Percentiles rank a stretch among this genome's conserved stretches.
Evolutionary conservation across 2,888 invertebrate species (phyloP).

Genomic region (Aspidiotus destructor): DNA sequence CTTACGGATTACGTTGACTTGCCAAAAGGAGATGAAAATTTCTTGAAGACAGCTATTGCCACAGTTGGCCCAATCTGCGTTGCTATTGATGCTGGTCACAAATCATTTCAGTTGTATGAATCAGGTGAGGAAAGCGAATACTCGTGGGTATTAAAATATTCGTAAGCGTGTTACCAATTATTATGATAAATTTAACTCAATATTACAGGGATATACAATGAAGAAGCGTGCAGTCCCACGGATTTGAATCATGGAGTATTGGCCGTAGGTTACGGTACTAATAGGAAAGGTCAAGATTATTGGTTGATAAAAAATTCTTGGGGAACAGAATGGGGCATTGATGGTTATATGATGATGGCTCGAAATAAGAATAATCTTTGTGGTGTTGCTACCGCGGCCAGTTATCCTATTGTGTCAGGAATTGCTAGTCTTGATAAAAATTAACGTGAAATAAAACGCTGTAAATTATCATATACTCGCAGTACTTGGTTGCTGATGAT

Average conservation of each 20-base stretch:
- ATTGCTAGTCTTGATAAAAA: neutral
- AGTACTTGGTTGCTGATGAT: too few species aligned
- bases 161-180: neutral
- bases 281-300: constrained; percentile 55
- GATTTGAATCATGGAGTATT: constrained; percentile 77
- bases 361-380: constrained; percentile 76
- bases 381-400: constrained; percentile 71
- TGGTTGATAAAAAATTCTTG: constrained; percentile 86
- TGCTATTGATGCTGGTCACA: constrained; percentile 79
- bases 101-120: constrained; percentile 76
- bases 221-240: constrained; percentile 58
- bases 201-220: constrained; percentile 58
- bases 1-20: constrained; percentile 75
- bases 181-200: neutral
- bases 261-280: constrained; percentile 69
- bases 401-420: constrained; percentile 70
- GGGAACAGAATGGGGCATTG: constrained; percentile 68
- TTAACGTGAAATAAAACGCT: neutral
- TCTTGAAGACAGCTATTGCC: constrained; percentile 66
- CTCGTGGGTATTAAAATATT: too few species aligned
- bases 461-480: too few species aligned
- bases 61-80: constrained; percentile 75
- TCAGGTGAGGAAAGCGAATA: constrained; percentile 47
- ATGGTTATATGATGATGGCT: constrained; percentile 80
- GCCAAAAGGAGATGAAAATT: constrained; percentile 59